Percentiles rank a stretch among this genome's conserved stretches.
Conservation (phyloP, 1,140 invertebrate species). For the Agrypnia vestita region DNA sequence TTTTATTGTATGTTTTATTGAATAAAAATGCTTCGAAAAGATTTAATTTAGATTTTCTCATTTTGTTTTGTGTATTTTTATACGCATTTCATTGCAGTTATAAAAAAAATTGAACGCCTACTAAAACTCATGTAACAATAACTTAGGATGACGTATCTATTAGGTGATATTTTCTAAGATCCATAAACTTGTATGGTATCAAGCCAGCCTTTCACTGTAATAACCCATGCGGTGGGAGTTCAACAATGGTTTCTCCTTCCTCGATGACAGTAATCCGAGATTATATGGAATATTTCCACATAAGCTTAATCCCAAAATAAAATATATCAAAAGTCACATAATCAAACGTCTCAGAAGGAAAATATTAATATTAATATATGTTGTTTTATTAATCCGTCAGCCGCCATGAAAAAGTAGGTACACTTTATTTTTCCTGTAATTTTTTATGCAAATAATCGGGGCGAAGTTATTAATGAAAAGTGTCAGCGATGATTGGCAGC, state of each 20-base stretch:
- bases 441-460: too few species aligned
- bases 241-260: slow-evolving; percentile 29
- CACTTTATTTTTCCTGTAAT: too few species aligned
- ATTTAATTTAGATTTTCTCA: too few species aligned
- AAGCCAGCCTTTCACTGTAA: background rate
- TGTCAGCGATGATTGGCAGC: background rate
- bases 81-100: background rate
- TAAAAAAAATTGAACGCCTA: background rate
- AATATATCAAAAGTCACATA: slow-evolving; percentile 25
- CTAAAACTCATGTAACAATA: background rate
- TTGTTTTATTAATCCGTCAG: too few species aligned
- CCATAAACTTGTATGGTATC: slow-evolving; percentile 2
- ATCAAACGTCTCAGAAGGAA: slow-evolving; percentile 15
- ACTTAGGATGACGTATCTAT: slow-evolving; percentile 25
- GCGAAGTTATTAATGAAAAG: background rate
- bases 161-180: slow-evolving; percentile 37
- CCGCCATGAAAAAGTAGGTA: too few species aligned
- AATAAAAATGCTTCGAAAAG: too few species aligned
- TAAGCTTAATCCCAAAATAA: slow-evolving; percentile 27
- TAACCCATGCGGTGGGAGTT: background rate
- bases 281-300: slow-evolving; percentile 57
- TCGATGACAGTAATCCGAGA: slow-evolving; percentile 59
- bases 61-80: too few species aligned
- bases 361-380: too few species aligned
- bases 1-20: too few species aligned